Base-by-base conservation (phyloP, 2,888 invertebrate species). In the Cosmia trapezina region DNA sequence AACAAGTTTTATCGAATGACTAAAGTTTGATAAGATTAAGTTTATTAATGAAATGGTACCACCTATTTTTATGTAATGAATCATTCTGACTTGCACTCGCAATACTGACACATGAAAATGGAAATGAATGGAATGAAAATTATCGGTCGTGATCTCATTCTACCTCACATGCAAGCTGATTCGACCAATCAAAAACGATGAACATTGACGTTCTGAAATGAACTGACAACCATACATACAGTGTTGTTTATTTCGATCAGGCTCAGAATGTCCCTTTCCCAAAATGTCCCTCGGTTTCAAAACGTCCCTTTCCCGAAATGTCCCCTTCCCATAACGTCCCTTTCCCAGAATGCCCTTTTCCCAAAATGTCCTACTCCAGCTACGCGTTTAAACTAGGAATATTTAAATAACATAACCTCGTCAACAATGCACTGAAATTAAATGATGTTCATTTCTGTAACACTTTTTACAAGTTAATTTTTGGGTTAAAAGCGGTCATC, bases 11-110 rank as follows among this genome's bases (percentile, higher is more conserved):
- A 71, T 60, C 51, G 0, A 8, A 47, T 45, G 37, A 70, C 8
- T 74, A 28, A 51, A 51, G 17, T 37, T 7, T 70, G 70, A 70
- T 70, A 74, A 70, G 51, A 70, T 66, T 41, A n/a, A 17, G 7
- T 70, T 70, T 59, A 37, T 57, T 78, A 45, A 59, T 73, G 78
- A 68, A 73, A 77, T 41, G 12, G 14, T 33, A 43, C 37, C 14
- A 17, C 28, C 28, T 2, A 14, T 41, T 4, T n/a, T n/a, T 37
- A 47, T 22, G 4, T 37, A 5, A 73, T 49, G 9, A 43, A 33
- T 49, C 17, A 43, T 72, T 64, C 28, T 19, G 5, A 8, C 28
- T 19, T 22, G 17, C 3, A 33, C 17, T 49, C 11, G 11, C 33
- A 49, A 49, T 22, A 22, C 17, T 57, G 22, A 11, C 7, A 17